A percentile compares a stretch with the other conserved stretches of the same genome.
Conservation (phyloP, 2,888 invertebrate genomes). For the Liposcelis brunnea region DNA sequence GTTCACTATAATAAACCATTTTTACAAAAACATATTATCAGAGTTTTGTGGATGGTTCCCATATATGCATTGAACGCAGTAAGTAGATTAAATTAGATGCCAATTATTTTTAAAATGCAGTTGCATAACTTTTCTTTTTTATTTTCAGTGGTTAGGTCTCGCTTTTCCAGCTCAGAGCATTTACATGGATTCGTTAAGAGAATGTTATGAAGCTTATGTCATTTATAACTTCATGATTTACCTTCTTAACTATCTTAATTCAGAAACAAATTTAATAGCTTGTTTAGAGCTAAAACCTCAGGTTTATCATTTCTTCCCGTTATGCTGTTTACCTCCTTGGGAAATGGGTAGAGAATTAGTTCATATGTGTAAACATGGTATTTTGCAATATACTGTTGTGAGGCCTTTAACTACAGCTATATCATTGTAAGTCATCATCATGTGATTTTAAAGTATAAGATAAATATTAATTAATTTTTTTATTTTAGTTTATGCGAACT, state of each 20-base stretch:
- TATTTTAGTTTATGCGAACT: slow-evolving; percentile 62
- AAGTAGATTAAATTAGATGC: slow-evolving; percentile 27
- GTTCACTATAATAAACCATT: slow-evolving; percentile 84
- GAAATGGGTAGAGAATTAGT: slow-evolving; percentile 86
- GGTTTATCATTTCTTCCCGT: slow-evolving; percentile 75
- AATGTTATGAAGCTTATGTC: slow-evolving; percentile 95
- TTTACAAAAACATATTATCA: slow-evolving; percentile 84
- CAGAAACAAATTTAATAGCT: slow-evolving; percentile 70
- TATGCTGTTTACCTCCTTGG: slow-evolving; percentile 86
- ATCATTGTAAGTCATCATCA: slow-evolving; percentile 75
- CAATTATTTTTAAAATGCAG: background rate
- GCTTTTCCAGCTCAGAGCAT: slow-evolving; percentile 75
- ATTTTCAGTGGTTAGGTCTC: slow-evolving; percentile 64
- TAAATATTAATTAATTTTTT: background rate
- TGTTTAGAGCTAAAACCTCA: slow-evolving; percentile 65
- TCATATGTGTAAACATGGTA: slow-evolving; percentile 90
- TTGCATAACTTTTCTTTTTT: slow-evolving; percentile 10
- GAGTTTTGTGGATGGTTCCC: slow-evolving; percentile 95
- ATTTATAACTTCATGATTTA: slow-evolving; percentile 97
- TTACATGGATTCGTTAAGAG: slow-evolving; percentile 80
- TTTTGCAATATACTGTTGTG: slow-evolving; percentile 85
- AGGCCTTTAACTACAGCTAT: slow-evolving; percentile 77
- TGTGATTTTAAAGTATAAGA: background rate
- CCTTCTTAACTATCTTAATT: slow-evolving; percentile 72
- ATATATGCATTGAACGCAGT: slow-evolving; percentile 90